A percentile compares a stretch with the other conserved stretches of the same genome.
These are phyloP conservation scores for Catostylus mosaicus DNA, from an alignment of 30 jellyfish, hydroid and myxozoan species.

Conservation along the genomic window DNA sequence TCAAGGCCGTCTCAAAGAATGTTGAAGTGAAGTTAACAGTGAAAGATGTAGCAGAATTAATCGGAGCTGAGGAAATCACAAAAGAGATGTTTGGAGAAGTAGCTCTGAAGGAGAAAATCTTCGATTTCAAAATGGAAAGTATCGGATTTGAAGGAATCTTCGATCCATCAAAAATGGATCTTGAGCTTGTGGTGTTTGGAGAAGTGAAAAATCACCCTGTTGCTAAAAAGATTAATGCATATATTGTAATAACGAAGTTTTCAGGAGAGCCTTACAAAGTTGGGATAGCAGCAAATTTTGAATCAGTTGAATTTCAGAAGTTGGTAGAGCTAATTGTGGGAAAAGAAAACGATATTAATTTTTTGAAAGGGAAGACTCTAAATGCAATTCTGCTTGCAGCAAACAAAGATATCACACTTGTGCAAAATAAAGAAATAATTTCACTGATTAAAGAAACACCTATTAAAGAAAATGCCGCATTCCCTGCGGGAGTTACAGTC, in stretches of 20 bases:
- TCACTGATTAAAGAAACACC: not conserved
- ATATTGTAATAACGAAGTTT: not conserved
- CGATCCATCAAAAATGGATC: constrained; percentile 1
- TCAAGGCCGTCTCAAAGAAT: not conserved
- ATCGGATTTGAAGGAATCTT: constrained; percentile 12
- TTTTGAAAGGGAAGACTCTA: not conserved
- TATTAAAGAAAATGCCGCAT: not conserved
- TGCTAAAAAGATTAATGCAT: not conserved
- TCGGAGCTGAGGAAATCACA: constrained; percentile 5
- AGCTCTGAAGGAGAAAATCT: constrained; percentile 10
- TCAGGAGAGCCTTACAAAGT: constrained; percentile 28
- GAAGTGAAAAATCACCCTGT: not conserved
- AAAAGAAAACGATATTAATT: constrained; percentile 5
- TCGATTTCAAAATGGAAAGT: constrained; percentile 25
- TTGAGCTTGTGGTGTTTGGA: constrained; percentile 13
- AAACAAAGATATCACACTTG: not conserved
- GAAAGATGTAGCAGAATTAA: constrained; percentile 6
- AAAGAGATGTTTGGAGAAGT: constrained; percentile 12
- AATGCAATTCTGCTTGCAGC: constrained; percentile 28
- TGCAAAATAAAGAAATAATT: not conserved
- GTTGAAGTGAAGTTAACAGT: constrained; percentile 4
- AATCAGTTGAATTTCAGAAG: constrained; percentile 5
- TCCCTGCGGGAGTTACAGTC: constrained; percentile 21
- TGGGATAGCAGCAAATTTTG: constrained; percentile 6
- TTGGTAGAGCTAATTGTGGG: constrained; percentile 10